Evolutionary conservation across 2,113 vertebrate species (phyloP).

Genomic region (Corythoichthys haematopterus): DNA sequence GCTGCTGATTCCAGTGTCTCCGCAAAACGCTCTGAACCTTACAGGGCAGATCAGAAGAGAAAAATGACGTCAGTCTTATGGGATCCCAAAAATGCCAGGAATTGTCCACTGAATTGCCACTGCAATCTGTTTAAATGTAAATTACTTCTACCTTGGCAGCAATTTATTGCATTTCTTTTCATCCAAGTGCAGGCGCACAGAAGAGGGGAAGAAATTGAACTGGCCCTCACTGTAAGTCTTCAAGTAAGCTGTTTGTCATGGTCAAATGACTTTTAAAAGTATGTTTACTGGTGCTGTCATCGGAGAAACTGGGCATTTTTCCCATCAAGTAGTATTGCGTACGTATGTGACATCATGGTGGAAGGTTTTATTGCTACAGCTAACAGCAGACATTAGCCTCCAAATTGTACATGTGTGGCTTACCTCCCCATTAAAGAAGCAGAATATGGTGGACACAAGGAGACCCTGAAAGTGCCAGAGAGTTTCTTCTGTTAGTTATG

Average conservation of each 20-base stretch:
- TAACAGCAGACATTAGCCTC: background rate
- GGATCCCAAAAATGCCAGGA: background rate
- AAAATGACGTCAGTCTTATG: background rate
- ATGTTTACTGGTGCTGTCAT: background rate
- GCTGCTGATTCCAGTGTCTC: slow-evolving; percentile 93
- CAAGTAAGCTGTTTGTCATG: background rate
- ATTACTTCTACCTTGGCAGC: background rate
- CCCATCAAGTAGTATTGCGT: background rate
- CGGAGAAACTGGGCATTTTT: background rate
- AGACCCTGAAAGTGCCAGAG: slow-evolving; percentile 50
- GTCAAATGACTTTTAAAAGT: background rate
- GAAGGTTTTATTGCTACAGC: background rate
- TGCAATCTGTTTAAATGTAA: background rate
- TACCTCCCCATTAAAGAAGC: slow-evolving; percentile 71
- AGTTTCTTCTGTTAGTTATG: slow-evolving; percentile 4
- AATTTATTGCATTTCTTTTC: background rate
- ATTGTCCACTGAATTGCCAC: background rate
- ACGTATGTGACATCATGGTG: background rate
- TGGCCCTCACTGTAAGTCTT: too few relatives aligned
- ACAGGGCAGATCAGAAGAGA: background rate
- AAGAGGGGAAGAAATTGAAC: too few relatives aligned
- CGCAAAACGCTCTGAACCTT: slow-evolving; percentile 89
- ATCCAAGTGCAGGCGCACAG: background rate
- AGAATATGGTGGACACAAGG: slow-evolving; percentile 69
- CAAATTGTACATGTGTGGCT: slow-evolving; percentile 9